A percentile compares a stretch with the other conserved stretches of the same genome.
These are phyloP conservation scores for Anguilla pacifica DNA, from an alignment of 2,797 vertebrate genomes.

Conservation along the genomic window DNA sequence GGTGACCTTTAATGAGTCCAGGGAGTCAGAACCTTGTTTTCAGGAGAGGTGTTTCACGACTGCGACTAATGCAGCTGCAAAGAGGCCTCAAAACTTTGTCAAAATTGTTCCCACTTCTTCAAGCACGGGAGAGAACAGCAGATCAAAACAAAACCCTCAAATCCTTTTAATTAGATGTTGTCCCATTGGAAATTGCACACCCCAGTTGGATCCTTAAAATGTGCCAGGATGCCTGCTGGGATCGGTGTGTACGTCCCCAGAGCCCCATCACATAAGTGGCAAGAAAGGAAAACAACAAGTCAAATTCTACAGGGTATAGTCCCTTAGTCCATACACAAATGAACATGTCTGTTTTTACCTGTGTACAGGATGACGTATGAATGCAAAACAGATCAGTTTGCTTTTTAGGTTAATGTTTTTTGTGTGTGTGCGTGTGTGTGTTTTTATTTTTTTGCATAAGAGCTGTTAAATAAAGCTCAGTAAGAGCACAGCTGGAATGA, in stretches of 20 bases:
- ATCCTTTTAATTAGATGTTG: background rate
- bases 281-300: constrained; percentile 62
- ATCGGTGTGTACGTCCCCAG: constrained; percentile 58
- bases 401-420: background rate
- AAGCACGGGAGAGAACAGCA: background rate
- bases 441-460: background rate
- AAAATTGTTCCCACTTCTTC: background rate
- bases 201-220: background rate
- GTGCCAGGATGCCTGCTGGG: constrained; percentile 52
- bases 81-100: background rate
- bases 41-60: background rate
- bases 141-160: background rate
- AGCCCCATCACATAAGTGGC: constrained; percentile 57
- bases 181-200: background rate
- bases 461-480: constrained; percentile 26
- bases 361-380: background rate
- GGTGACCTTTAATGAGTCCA: background rate
- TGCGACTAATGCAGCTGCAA: background rate
- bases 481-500: constrained; percentile 53
- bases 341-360: background rate
- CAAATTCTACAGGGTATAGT: background rate
- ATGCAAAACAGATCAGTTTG: background rate
- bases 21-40: no score
- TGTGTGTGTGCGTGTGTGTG: background rate
- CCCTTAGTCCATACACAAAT: background rate